A percentile compares a stretch with the other conserved stretches of the same genome.
Conservation (phyloP, 2,113 vertebrate genomes). For the Alethe diademata region DNA sequence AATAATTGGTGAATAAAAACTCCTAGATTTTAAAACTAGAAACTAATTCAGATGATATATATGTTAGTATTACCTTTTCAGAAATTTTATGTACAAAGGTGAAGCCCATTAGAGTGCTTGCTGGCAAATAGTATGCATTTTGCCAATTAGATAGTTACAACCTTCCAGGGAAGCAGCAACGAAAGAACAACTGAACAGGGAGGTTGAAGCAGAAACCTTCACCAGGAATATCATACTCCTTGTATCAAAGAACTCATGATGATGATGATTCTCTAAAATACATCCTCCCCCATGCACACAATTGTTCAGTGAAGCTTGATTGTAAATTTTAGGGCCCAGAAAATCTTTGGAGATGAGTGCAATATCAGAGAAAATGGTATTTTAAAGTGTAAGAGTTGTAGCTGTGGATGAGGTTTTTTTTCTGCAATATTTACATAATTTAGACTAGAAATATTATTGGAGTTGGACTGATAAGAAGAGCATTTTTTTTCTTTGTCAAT, state of each 20-base stretch:
- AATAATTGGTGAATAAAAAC: background rate
- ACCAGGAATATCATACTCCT: background rate
- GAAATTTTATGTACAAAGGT: background rate
- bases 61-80: background rate
- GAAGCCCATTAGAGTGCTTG: background rate
- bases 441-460: background rate
- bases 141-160: background rate
- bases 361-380: background rate
- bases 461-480: background rate
- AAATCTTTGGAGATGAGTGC: background rate
- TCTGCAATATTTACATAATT: background rate
- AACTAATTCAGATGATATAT: background rate
- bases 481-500: background rate
- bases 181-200: background rate
- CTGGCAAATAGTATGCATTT: background rate
- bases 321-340: background rate
- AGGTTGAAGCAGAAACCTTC: background rate
- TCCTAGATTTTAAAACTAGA: background rate
- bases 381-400: background rate
- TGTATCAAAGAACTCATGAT: background rate
- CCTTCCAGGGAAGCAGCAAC: background rate
- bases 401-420: background rate
- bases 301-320: background rate
- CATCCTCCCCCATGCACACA: fast-evolving
- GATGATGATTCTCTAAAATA: background rate